Evolutionary conservation across 2,797 vertebrate species (phyloP), one percentile per base, ranked within the genome.

Genomic region (Centroberyx gerrardi): DNA sequence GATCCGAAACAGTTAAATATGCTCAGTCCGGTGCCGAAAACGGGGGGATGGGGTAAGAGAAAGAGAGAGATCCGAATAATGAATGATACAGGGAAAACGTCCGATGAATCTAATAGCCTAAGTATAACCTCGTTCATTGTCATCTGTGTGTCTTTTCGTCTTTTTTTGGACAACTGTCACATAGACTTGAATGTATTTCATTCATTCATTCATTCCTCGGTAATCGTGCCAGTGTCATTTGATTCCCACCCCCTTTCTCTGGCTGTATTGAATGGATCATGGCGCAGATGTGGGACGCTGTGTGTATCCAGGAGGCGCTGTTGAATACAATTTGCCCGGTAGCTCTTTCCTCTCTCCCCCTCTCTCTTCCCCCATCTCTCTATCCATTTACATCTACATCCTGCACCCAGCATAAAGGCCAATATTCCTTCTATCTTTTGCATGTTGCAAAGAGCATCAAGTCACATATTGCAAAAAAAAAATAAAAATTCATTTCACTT

Each of bases 301-400:
- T 68, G 74, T 78, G 83, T 75, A 78, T 88, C 62, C 80, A 88
- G 88, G 85, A 87, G 88, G 77, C 69, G 83, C 90, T 81, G 84
- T 87, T 89, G 78, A 85, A 82, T 87, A 48, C 74, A 79, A 2
- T 76, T 73, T 74, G 78, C 81, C 82, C 70, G 29, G 73, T 76
- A 74, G 89, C 70, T 46, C 73, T 78, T 49, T 62, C 54, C 18
- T 59, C 14, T 15, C 0, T 7, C 1, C 8, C 38, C 12, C 13
- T 29, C 54, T 52, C 48, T 27, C 31, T 42, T 3, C 18, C 46
- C 12, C 65, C 73, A 53, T 76, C 53, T 38, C 36, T 65, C 69
- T 28, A 29, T 75, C 73, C 22, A 22, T 22, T 22, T 49, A 76
- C 12, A 66, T 40, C 55, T 46, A 17, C 7, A 33, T 33, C 33